These are phyloP conservation scores for Actinernus sp. DNA, from an alignment of 92 coral and sea anemone species.

Conservation along the genomic window DNA sequence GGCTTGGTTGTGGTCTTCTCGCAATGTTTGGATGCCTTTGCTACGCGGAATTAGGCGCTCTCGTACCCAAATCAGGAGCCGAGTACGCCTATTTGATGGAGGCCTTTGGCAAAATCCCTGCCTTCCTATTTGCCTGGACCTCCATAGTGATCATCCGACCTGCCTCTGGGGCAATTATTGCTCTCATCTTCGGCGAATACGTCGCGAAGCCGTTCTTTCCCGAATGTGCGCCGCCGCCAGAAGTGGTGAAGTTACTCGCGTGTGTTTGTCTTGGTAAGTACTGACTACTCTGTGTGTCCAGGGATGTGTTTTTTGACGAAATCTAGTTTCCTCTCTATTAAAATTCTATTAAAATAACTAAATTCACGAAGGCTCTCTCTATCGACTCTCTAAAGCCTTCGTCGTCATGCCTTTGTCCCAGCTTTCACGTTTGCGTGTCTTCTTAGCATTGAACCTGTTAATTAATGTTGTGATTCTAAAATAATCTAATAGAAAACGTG, in stretches of 20 bases:
- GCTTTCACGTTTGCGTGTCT: no score
- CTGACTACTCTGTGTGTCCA: background rate
- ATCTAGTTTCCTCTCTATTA: no score
- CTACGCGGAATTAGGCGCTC: conserved; percentile 94
- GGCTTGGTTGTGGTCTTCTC: conserved; percentile 90
- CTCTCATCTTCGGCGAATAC: conserved; percentile 93
- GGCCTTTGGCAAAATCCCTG: conserved; percentile 91
- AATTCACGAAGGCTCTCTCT: no score
- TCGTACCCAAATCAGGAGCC: conserved; percentile 87
- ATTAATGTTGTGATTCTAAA: no score
- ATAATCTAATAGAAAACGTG: no score
- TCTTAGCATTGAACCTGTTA: no score
- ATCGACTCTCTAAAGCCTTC: no score
- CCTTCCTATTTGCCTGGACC: conserved; percentile 94
- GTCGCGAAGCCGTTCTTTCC: conserved; percentile 97
- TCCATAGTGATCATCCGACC: conserved; percentile 92
- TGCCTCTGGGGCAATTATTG: conserved; percentile 92
- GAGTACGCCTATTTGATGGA: conserved; percentile 92
- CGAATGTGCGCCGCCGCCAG: conserved; percentile 75
- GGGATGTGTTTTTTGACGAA: no score
- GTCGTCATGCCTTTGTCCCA: no score
- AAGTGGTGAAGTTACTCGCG: conserved; percentile 82
- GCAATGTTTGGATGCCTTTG: conserved; percentile 93
- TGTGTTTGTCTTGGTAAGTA: conserved; percentile 93
- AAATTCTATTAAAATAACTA: no score